Base-by-base conservation (phyloP, 1,140 invertebrate genomes). In the Neodiprion lecontei region DNA sequence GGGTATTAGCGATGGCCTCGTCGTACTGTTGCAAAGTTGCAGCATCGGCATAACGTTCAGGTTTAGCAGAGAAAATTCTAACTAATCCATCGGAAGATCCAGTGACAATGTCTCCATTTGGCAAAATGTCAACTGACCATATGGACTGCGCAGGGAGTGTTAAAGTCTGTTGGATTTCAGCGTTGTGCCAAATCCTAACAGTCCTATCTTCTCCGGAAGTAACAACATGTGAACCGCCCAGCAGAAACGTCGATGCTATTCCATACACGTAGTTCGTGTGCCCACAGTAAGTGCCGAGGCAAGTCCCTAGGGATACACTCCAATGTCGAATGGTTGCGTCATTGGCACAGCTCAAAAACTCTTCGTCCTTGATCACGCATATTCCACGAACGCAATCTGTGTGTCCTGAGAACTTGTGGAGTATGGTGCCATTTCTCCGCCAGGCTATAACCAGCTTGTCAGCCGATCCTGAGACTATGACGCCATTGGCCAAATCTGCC, bases 371-470 rank as follows among this genome's bases (percentile, higher is more conserved):
- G 4, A 97, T 84, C 1, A 93, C 89, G 3, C 92, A 90, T 65
- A 99, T 81, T 66, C 91, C 93, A 84, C 98, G 89, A 0, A 99
- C 96, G 89, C 96, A 98, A 83, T 99, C 97, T 49, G 92, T 94
- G 83, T 99, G 97, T 9, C 94, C 97, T 90, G 89, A 81, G 72
- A 91, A 77, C 72, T 83, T 86, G 4, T 88, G 89, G 28, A 91
- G 83, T 70, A 90, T 76, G 49, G 86, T 83, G 11, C 91, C 92
- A 80, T 90, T 86, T 21, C 88, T 89, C 72, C 91, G 91, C 96
- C 96, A 98, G 10, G 97, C 82, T 79, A 93, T 94, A 69, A 99
- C 95, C 12, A 91, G 93, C 88, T 97, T 97, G 87, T 99, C 98
- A 23, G 98, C 98, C 2, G 94, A 95, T 10, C 93, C 96, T 21